These are phyloP conservation scores for Cliona cf. orientalis DNA, from an alignment of 37 sponge, comb jelly and placozoan genomes.

Conservation along the genomic window DNA sequence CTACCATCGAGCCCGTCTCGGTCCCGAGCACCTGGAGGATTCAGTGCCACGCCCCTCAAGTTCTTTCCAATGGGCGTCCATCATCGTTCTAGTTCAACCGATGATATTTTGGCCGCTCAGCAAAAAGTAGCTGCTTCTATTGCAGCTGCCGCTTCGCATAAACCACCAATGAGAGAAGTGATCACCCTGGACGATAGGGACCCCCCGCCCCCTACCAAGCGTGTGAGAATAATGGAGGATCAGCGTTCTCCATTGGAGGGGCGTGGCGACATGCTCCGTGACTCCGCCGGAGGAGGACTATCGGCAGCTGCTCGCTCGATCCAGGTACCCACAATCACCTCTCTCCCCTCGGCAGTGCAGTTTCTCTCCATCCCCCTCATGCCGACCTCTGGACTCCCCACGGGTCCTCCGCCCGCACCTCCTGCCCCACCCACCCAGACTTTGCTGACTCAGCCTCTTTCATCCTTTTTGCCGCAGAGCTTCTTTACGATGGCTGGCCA, in stretches of 20 bases:
- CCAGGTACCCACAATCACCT: slow-evolving; percentile 12
- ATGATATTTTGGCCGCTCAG: no score
- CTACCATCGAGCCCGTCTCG: slow-evolving; percentile 53
- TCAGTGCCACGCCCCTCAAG: slow-evolving; percentile 42
- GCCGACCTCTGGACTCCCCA: neutral
- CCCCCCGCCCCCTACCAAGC: no score
- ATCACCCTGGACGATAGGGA: neutral
- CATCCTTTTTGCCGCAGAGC: slow-evolving; percentile 33
- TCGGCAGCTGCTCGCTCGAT: neutral
- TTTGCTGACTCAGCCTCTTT: slow-evolving; percentile 23
- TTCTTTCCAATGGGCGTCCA: slow-evolving; percentile 37
- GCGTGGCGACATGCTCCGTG: neutral
- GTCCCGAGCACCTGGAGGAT: slow-evolving; percentile 21
- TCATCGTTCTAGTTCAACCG: slow-evolving; percentile 2
- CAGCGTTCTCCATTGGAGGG: neutral
- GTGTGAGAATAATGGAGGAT: neutral
- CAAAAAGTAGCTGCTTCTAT: no score
- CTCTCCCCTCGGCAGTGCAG: neutral
- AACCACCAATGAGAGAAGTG: neutral
- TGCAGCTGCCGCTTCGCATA: no score
- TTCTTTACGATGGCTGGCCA: no score
- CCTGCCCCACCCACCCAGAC: neutral
- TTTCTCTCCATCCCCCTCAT: slow-evolving; percentile 13
- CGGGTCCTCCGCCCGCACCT: neutral
- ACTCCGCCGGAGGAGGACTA: neutral